These are phyloP conservation scores for Dynastes maya DNA, from an alignment of 2,888 invertebrate species.

Conservation along the genomic window DNA sequence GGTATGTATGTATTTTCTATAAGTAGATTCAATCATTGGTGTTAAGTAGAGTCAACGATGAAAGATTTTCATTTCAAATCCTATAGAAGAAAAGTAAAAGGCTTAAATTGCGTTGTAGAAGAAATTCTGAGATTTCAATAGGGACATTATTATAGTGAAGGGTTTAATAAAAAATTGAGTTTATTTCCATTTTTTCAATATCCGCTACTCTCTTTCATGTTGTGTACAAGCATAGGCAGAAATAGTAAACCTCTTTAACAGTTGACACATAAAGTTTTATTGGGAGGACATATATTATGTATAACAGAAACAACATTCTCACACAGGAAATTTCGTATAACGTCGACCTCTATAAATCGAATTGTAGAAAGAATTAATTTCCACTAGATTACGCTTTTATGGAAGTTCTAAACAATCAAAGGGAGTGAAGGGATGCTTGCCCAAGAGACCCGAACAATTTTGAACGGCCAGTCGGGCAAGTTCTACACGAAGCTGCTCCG, in stretches of 20 bases:
- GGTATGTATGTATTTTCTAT: no score
- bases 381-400: conserved; percentile 27
- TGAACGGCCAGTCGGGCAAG: conserved; percentile 13
- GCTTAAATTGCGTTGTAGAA: no score
- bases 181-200: no score
- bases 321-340: neutral
- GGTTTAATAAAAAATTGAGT: no score
- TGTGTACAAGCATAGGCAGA: neutral
- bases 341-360: conserved; percentile 19
- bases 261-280: neutral
- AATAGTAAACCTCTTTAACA: neutral
- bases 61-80: no score
- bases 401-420: conserved; percentile 35
- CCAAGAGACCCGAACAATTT: conserved; percentile 13
- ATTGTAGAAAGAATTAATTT: conserved; percentile 36
- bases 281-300: neutral
- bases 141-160: no score
- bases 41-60: no score
- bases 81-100: no score
- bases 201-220: neutral
- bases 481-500: neutral
- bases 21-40: no score
- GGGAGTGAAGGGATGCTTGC: conserved; percentile 19
- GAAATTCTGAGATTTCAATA: no score
- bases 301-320: neutral